phyloP scores from a whole-genome alignment of 2,797 vertebrate species.

The Melanotaenia pygmaea region DNA sequence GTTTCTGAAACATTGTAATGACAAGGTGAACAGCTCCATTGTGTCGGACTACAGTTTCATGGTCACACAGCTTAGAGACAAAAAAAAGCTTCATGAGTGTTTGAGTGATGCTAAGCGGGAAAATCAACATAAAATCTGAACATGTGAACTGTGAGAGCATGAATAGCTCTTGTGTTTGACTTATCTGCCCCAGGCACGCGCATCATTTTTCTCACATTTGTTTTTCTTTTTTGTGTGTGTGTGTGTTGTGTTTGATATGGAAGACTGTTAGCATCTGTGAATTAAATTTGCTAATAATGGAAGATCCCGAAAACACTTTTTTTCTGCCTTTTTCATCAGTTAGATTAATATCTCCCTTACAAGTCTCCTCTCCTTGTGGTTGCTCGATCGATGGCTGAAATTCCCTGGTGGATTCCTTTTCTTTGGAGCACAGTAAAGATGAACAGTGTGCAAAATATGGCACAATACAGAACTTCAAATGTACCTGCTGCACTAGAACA shows the following conservation, averaged over 20 bases:
- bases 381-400: neutral
- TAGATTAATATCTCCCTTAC: neutral
- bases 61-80: neutral
- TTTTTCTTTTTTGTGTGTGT: neutral
- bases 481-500: neutral
- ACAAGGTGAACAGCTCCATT: constrained; percentile 27
- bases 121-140: constrained; percentile 28
- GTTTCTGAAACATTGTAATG: constrained; percentile 28
- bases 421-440: neutral
- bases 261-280: constrained; percentile 35
- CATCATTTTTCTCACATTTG: constrained; percentile 40
- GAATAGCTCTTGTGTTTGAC: constrained; percentile 26
- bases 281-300: constrained; percentile 42
- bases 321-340: constrained; percentile 5
- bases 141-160: constrained; percentile 3
- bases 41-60: constrained; percentile 10
- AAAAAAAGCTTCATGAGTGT: constrained; percentile 1
- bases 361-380: neutral
- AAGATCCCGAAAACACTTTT: constrained; percentile 11
- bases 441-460: neutral
- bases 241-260: constrained; percentile 29
- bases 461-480: neutral
- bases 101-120: constrained; percentile 16
- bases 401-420: constrained; percentile 4
- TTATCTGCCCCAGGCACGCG: constrained; percentile 35